Percentiles rank a stretch among this genome's conserved stretches.
Evolutionary conservation across 2,113 vertebrate genomes (phyloP).

Genomic region (Rana temporaria): DNA sequence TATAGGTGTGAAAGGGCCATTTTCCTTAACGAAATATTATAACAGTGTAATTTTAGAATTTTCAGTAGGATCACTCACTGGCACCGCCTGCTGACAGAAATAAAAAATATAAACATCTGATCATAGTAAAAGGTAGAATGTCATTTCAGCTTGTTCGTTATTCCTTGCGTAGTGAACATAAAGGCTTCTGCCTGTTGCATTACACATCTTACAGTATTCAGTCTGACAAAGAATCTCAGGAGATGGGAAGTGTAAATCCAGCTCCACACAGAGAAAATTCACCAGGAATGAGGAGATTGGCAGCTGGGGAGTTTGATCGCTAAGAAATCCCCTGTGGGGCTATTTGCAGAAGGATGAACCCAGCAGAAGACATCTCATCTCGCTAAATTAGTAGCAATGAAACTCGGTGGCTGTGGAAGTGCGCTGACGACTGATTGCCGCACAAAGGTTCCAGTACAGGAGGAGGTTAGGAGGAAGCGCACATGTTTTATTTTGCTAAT

Average conservation of each 20-base stretch:
- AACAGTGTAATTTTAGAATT: too few relatives aligned
- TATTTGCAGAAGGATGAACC: slow-evolving; percentile 50
- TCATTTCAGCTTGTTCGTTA: slow-evolving; percentile 38
- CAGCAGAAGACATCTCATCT: slow-evolving; percentile 45
- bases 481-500: slow-evolving; percentile 57
- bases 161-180: slow-evolving; percentile 32
- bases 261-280: slow-evolving; percentile 22
- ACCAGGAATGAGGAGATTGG: slow-evolving; percentile 24
- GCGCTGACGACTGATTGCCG: slow-evolving; percentile 29
- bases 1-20: too few relatives aligned
- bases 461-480: slow-evolving; percentile 29
- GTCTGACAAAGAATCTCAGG: slow-evolving; percentile 39
- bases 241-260: slow-evolving; percentile 40
- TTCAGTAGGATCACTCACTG: too few relatives aligned
- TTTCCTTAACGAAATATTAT: too few relatives aligned
- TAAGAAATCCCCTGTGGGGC: slow-evolving; percentile 52
- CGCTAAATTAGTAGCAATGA: slow-evolving; percentile 51
- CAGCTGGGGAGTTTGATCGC: slow-evolving; percentile 53
- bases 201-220: slow-evolving; percentile 39
- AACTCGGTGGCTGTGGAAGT: slow-evolving; percentile 28
- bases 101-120: neutral
- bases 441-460: slow-evolving; percentile 37
- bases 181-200: slow-evolving; percentile 47
- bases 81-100: neutral
- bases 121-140: slow-evolving; percentile 1